Base-by-base conservation (phyloP, 2,113 vertebrate genomes). In the Tachycineta bicolor region DNA sequence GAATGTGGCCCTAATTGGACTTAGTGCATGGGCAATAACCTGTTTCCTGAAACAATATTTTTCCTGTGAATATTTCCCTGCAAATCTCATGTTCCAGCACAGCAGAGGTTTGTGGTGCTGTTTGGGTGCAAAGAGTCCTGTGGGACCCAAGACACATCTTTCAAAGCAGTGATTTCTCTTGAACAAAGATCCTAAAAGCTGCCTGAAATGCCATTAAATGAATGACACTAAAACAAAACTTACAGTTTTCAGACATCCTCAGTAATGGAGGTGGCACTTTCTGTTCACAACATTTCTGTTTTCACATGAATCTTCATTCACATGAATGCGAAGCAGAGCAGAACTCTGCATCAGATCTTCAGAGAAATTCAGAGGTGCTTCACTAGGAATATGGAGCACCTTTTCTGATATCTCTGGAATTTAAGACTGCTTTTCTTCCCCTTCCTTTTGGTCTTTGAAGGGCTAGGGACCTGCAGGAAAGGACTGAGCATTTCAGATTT, bases 261-360 rank as follows among this genome's bases (percentile, higher is more conserved):
- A 9, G 33, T 25, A 67, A 33, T 14, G 39, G 22, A 86, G 3
- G 21, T 39, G 46, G 7, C 14, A 43, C 9, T 0, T 64, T 83
- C 24, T 67, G 29, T 37, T 88, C 56, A 37, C 12, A n/a, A 24
- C n/a, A 62, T 11, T 47, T 52, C 16, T 34, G 3, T 84, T 93
- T 83, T 82, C 31, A 17, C 10, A 34, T 16, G 47, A 65, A 26
- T 50, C 37, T 37, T 37, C 37, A 37, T 37, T 37, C 37, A 37
- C 37, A 37, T 37, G 37, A 37, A 31, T 7, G 9, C 0, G 0
- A 64, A 10, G 5, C 10, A 87, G 9, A 34, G 24, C 11, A 92
- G 60, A 77, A 63, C 0, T 2, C 13, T 26, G 53, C 12, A 28
- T 16, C 29, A 78, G 39, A 18, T 59, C 80, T 84, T 91, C 24